phyloP scores from a whole-genome alignment of 1,140 invertebrate genomes.

The Metopolophium dirhodum region DNA sequence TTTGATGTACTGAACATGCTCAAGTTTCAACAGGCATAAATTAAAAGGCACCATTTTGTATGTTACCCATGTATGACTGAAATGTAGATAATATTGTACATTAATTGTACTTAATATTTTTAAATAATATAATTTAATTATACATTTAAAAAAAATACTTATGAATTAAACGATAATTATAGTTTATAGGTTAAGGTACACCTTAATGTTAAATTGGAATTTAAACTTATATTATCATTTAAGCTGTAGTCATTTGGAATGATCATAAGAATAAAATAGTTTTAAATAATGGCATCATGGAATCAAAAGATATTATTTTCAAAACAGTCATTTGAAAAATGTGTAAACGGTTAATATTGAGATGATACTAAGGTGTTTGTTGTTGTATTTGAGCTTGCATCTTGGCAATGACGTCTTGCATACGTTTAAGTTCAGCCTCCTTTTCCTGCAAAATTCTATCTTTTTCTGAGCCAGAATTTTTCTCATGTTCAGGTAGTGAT shows the following conservation, averaged over 20 bases:
- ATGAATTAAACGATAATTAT: not conserved
- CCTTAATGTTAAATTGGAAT: not conserved
- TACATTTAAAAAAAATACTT: not conserved
- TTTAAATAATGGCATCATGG: not conserved
- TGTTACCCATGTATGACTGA: not conserved
- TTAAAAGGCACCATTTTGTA: not conserved
- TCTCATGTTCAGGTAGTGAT: slow-evolving; percentile 60
- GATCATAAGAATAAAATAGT: slow-evolving; percentile 4
- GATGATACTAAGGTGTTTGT: slow-evolving; percentile 63
- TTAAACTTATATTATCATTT: not conserved
- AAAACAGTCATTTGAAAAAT: not conserved
- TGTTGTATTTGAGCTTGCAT: slow-evolving; percentile 91
- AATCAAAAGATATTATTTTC: not conserved
- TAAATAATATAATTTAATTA: not conserved
- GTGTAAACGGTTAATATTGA: not conserved
- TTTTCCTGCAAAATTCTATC: slow-evolving; percentile 87
- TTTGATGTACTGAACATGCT: not conserved
- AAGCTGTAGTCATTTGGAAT: not conserved
- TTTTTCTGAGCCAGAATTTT: slow-evolving; percentile 67
- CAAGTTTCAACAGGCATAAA: not conserved
- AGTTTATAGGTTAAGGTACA: not conserved
- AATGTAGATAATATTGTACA: not conserved
- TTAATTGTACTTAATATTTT: not conserved
- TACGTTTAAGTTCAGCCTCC: slow-evolving; percentile 86
- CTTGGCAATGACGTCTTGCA: slow-evolving; percentile 94